A percentile compares a stretch with the other conserved stretches of the same genome.
Conservation (phyloP, 64 coral and sea anemone genomes). For the Montipora cactus region DNA sequence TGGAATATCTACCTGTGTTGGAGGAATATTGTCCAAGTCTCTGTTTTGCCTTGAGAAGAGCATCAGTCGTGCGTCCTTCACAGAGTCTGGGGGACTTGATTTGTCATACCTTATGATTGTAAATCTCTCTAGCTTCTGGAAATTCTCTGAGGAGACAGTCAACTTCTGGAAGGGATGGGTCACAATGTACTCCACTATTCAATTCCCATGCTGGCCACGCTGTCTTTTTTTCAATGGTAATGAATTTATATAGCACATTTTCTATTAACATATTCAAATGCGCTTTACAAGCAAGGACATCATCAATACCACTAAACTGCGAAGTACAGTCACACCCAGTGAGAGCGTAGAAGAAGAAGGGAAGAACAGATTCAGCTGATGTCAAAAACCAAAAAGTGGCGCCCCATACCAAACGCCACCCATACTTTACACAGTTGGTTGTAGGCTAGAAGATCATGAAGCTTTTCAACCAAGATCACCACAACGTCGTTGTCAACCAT, state of each 20-base stretch:
- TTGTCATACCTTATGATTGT: conserved; percentile 78
- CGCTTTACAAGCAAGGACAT: too few relatives aligned
- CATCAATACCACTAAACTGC: conserved; percentile 33
- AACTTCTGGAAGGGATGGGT: conserved; percentile 50
- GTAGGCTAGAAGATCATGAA: conserved; percentile 28
- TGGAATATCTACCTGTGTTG: conserved; percentile 35
- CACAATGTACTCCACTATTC: conserved; percentile 2
- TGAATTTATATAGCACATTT: too few relatives aligned
- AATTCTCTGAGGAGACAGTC: conserved; percentile 38
- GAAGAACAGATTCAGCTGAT: conserved; percentile 29
- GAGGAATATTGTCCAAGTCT: conserved; percentile 36
- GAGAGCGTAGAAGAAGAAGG: conserved; percentile 67
- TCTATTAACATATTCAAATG: too few relatives aligned
- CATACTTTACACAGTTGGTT: conserved; percentile 30
- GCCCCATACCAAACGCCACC: conserved; percentile 62
- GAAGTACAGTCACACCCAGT: conserved; percentile 72
- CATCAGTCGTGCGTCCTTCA: conserved; percentile 54
- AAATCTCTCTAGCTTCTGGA: conserved; percentile 63
- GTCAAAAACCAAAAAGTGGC: background rate
- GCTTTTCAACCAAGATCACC: conserved; percentile 72
- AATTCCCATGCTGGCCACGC: conserved; percentile 51
- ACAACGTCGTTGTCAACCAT: conserved; percentile 69
- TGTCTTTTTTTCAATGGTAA: background rate
- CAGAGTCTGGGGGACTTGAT: conserved; percentile 44
- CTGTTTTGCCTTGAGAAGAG: conserved; percentile 47